A percentile compares a stretch with the other conserved stretches of the same genome.
These are phyloP conservation scores for Hyphantria cunea DNA, from an alignment of 1,140 invertebrate genomes.

Conservation along the genomic window DNA sequence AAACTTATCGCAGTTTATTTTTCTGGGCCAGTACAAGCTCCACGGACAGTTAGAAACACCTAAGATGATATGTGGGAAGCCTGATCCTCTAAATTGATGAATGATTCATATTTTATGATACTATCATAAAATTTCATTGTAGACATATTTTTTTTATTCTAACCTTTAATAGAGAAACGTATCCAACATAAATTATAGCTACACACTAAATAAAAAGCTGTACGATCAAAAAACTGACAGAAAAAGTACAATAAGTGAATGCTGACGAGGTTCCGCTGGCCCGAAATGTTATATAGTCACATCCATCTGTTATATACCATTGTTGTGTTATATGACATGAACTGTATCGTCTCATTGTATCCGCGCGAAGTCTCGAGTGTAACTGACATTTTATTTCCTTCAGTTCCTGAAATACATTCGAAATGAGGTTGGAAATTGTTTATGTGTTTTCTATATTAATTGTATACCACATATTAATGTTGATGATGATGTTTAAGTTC, in stretches of 20 bases:
- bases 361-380: conserved; percentile 4
- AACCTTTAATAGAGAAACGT: too few species aligned
- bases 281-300: not conserved
- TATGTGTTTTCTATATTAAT: not conserved
- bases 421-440: conserved; percentile 2
- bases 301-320: not conserved
- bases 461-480: not conserved
- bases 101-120: too few species aligned
- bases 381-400: conserved; percentile 22
- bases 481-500: too few species aligned
- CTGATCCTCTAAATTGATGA: too few species aligned
- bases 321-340: conserved; percentile 1
- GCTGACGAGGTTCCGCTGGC: not conserved
- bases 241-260: not conserved
- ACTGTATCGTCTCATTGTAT: conserved; percentile 13
- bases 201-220: not conserved
- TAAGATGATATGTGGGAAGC: too few species aligned
- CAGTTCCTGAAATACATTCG: not conserved
- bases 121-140: too few species aligned
- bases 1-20: too few species aligned
- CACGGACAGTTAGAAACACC: too few species aligned
- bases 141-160: too few species aligned
- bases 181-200: not conserved
- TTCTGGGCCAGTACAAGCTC: too few species aligned
- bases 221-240: not conserved